These are phyloP conservation scores for Acrocyrtus sp. DNA, from an alignment of 2,888 invertebrate species.

Conservation along the genomic window DNA sequence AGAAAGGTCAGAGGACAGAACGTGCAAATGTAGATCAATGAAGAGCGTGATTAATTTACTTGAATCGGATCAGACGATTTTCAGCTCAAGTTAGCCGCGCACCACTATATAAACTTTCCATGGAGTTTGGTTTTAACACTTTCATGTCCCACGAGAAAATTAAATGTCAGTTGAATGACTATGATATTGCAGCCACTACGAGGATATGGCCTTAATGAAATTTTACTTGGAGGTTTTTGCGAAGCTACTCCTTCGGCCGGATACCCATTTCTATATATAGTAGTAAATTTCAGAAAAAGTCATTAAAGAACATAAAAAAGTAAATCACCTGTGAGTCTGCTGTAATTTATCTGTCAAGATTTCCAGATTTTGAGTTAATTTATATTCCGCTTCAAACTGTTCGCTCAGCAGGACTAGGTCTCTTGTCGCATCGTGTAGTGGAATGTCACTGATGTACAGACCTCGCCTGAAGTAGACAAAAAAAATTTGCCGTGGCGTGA, in stretches of 20 bases:
- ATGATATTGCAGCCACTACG: not conserved
- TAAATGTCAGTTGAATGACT: not conserved
- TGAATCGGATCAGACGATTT: no score
- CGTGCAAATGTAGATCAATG: no score
- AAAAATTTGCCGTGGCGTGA: not conserved
- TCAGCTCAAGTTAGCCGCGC: no score
- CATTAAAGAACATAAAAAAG: not conserved
- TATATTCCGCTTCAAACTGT: conserved; percentile 97
- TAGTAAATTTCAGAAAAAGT: not conserved
- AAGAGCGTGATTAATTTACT: no score
- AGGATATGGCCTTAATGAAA: not conserved
- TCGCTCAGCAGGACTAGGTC: conserved; percentile 96
- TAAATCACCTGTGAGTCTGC: conserved; percentile 77
- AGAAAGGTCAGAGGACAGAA: no score
- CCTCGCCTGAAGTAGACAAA: conserved; percentile 75
- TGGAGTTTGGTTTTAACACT: no score
- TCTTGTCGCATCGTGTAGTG: conserved; percentile 93
- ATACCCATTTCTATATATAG: no score
- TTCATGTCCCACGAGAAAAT: not conserved
- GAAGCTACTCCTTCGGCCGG: no score
- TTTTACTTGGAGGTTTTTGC: not conserved
- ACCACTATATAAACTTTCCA: no score
- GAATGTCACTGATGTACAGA: conserved; percentile 92
- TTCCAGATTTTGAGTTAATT: conserved; percentile 91
- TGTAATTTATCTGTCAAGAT: conserved; percentile 94